Evolutionary conservation across 2,797 vertebrate genomes (phyloP), one percentile per base, ranked within the genome.

Genomic region (Anomalospiza imberbis): DNA sequence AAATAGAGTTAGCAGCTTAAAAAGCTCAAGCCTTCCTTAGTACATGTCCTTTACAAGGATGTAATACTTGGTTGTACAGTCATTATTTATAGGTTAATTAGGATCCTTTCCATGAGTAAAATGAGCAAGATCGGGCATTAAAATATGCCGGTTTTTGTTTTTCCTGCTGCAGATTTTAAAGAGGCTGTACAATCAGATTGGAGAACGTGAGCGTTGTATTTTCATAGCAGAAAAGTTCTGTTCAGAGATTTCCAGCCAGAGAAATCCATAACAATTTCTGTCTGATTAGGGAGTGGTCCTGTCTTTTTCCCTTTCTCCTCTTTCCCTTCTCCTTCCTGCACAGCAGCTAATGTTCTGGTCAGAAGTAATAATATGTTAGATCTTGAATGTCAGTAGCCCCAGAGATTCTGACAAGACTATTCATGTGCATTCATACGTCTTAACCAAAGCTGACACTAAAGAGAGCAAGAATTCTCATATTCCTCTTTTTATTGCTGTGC

Each of bases 371-470:
- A 86, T 93, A 84, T 51, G 83, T 91, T 94, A 86, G 89, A 94
- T 94, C 94, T 81, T 94, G 95, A 91, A 94, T 95, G 94, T 93
- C 89, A 91, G 94, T 84, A 93, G 92, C 92, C 94, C 79, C 85
- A 36, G 85, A 95, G 93, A 90, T 93, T 89, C 94, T 95, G 94
- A 93, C 88, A 93, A 89, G 95, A 88, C 92, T 93, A 90, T 95
- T 96, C 94, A 92, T 96, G 92, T 96, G 94, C 92, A 94, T 95
- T 94, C 95, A 91, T 86, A 96, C 4, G 25, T 93, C 92, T 95
- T 96, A 96, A 95, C 66, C 89, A 86, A 92, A 97, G 91, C 95
- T 95, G 95, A 96, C 96, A 96, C 93, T 93, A 83, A 95, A 96
- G 91, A 94, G 89, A 94, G 70, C 44, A 91, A 95, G 94, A 94